These are phyloP conservation scores for Rousettus leschenaultii DNA, from an alignment of 2,113 vertebrate genomes.

Conservation along the genomic window DNA sequence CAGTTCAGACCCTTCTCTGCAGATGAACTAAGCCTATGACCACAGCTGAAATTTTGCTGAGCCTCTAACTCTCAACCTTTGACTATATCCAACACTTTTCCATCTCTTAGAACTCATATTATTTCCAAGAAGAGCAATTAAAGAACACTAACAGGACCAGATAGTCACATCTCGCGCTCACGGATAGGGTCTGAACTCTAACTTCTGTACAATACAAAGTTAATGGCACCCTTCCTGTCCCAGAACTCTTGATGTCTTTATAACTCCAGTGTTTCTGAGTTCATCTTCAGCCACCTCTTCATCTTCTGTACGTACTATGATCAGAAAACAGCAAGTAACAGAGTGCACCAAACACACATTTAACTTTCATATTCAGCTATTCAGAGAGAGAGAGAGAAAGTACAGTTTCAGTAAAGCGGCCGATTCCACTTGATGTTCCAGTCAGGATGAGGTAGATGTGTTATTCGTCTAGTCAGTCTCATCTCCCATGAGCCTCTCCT, in stretches of 20 bases:
- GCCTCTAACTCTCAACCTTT: conserved; percentile 43
- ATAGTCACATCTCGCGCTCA: background rate
- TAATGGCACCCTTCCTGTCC: background rate
- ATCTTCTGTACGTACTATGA: background rate
- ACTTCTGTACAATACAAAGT: background rate
- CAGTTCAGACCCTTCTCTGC: conserved; percentile 33
- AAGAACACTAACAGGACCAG: background rate
- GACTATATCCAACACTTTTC: background rate
- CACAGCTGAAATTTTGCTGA: conserved; percentile 50
- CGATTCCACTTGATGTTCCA: background rate
- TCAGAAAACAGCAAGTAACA: background rate
- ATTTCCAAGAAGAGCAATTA: conserved; percentile 52
- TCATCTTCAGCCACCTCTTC: background rate
- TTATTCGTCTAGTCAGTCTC: background rate
- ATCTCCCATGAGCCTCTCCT: background rate
- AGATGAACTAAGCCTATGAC: conserved; percentile 66
- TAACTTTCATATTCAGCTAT: background rate
- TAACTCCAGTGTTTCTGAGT: background rate
- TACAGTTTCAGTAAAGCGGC: background rate
- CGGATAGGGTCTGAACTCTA: background rate
- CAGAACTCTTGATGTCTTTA: background rate
- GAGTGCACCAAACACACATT: background rate
- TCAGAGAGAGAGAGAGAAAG: background rate
- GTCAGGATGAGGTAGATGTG: background rate
- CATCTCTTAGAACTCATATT: background rate